Conservation (phyloP, 2,888 invertebrate species). For the Noctua comes region DNA sequence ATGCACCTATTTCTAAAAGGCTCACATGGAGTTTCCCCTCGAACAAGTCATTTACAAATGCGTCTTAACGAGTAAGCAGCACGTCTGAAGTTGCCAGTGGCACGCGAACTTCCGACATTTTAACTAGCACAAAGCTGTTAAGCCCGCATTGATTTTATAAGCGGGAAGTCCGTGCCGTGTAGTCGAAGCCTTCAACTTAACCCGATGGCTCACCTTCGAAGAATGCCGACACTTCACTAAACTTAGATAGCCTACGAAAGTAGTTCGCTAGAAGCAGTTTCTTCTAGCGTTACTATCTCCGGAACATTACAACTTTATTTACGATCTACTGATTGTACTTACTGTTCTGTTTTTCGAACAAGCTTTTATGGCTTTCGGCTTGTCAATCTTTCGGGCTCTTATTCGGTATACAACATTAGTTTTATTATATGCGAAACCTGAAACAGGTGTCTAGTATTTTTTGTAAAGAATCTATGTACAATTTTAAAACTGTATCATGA, state of each 20-base stretch:
- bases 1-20: conserved; percentile 40
- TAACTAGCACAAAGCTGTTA: conserved; percentile 82
- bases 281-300: conserved; percentile 67
- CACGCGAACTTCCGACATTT: conserved; percentile 79
- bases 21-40: conserved; percentile 58
- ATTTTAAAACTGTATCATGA: no score
- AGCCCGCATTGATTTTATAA: conserved; percentile 83
- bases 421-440: no score
- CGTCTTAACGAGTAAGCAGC: conserved; percentile 65
- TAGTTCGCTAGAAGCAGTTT: conserved; percentile 77
- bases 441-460: no score
- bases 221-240: conserved; percentile 71
- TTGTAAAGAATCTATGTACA: no score
- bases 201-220: conserved; percentile 73
- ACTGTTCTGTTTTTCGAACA: conserved; percentile 55
- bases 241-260: conserved; percentile 81
- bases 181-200: conserved; percentile 73
- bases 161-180: conserved; percentile 67
- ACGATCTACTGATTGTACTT: conserved; percentile 70
- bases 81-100: conserved; percentile 69
- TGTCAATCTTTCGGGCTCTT: conserved; percentile 32
- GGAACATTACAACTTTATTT: conserved; percentile 74
- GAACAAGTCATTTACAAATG: conserved; percentile 70
- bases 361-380: conserved; percentile 38
- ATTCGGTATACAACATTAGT: no score